Percentiles rank a stretch among this genome's conserved stretches.
Conservation (phyloP, 1,140 invertebrate species). For the Hylaeus volcanicus region DNA sequence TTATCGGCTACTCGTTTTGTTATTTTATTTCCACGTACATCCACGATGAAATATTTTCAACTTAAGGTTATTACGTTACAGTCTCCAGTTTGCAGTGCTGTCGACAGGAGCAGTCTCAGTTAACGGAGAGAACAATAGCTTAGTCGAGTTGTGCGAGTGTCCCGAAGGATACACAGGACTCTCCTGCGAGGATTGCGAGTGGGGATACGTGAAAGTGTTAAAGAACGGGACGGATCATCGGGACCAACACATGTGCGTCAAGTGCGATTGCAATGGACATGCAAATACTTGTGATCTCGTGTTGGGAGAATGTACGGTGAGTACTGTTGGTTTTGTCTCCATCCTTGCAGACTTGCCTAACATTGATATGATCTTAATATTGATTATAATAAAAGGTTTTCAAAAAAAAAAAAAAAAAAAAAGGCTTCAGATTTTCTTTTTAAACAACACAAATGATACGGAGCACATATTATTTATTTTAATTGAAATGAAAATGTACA, state of each 20-base stretch:
- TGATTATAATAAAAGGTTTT: too few species aligned
- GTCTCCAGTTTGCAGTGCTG: constrained; percentile 67
- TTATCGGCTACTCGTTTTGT: too few species aligned
- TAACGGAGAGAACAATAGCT: constrained; percentile 66
- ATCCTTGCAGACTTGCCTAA: not conserved
- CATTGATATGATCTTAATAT: not conserved
- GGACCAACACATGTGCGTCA: constrained; percentile 86
- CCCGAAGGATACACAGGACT: constrained; percentile 86
- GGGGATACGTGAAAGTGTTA: constrained; percentile 90
- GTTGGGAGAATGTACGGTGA: constrained; percentile 89
- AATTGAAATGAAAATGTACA: too few species aligned
- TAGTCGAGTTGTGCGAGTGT: constrained; percentile 85
- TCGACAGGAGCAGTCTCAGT: constrained; percentile 64
- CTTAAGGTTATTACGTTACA: constrained; percentile 42
- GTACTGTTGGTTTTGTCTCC: constrained; percentile 77
- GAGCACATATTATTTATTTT: too few species aligned
- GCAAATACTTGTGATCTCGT: constrained; percentile 90
- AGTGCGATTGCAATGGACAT: constrained; percentile 95
- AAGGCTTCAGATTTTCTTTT: too few species aligned
- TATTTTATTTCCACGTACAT: too few species aligned
- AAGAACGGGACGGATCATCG: constrained; percentile 81
- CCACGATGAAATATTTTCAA: too few species aligned
- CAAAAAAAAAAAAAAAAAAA: too few species aligned
- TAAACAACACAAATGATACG: too few species aligned
- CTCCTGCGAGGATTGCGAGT: constrained; percentile 92